These are phyloP conservation scores for Drosophila pseudotalamancana DNA, from an alignment of 2,888 invertebrate species.

Conservation along the genomic window DNA sequence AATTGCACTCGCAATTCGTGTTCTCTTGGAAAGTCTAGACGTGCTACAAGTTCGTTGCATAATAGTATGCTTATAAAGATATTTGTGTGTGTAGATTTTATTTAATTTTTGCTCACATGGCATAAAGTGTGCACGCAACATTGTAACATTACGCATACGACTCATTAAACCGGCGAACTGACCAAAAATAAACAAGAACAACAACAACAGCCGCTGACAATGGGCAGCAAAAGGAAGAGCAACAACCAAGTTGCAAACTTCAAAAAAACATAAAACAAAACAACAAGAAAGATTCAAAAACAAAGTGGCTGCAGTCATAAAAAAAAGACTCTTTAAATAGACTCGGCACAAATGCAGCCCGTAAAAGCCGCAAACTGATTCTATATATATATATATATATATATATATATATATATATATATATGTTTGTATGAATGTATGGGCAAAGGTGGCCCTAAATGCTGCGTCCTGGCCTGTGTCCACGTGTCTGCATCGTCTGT, in stretches of 20 bases:
- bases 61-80: background rate
- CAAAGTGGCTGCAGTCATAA: constrained; percentile 57
- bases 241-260: constrained; percentile 31
- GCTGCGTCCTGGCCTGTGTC: constrained; percentile 21
- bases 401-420: constrained; percentile 1
- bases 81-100: background rate
- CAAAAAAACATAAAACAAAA: constrained; percentile 15
- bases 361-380: constrained; percentile 29
- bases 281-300: constrained; percentile 22
- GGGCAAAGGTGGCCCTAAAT: background rate
- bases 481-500: constrained; percentile 73
- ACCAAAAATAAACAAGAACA: constrained; percentile 58
- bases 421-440: background rate
- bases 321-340: constrained; percentile 76
- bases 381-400: constrained; percentile 1
- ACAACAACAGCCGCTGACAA: constrained; percentile 46
- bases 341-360: constrained; percentile 41
- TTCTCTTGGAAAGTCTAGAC: constrained; percentile 42
- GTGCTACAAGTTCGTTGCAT: constrained; percentile 6
- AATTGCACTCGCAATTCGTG: constrained; percentile 39
- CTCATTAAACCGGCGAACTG: constrained; percentile 50
- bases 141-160: constrained; percentile 58
- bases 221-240: constrained; percentile 10
- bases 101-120: constrained; percentile 19
- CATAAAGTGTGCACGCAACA: constrained; percentile 31